Base-by-base conservation (phyloP, 2,797 vertebrate species). In the Falco naumanni region DNA sequence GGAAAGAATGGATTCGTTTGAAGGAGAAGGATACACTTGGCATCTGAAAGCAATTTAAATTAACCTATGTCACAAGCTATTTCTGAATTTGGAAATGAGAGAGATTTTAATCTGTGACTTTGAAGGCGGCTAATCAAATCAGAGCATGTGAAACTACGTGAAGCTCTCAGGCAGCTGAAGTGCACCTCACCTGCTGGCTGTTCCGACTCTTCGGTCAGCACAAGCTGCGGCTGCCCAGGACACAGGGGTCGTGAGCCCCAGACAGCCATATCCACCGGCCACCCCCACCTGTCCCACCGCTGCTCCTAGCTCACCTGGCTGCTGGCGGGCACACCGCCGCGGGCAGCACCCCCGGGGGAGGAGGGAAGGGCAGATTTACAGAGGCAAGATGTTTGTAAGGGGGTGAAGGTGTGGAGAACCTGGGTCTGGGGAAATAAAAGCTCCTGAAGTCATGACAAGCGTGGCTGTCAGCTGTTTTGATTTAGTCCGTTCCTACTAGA, bases 11-110 rank as follows among this genome's bases (percentile, higher is more conserved):
- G 14, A 80, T 90, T 89, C 95, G 29, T 86, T 86, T 80, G 68
- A 87, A 93, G 56, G 15, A 94, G 53, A 24, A 95, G 56, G 39
- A 79, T 43, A n/a, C n/a, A 87, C 72, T 5, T 74, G 53, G 26
- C 85, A 94, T 84, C 64, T 79, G 80, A 88, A 34, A 93, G 51
- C 77, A 92, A 90, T 95, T 96, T 82, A 79, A 91, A 90, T 66
- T 79, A 71, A 94, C 89, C 83, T 91, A 60, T 72, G 83, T 47
- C 74, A 84, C 43, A 84, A 89, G 65, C 66, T 64, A 26, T 69
- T 93, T 61, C 89, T 57, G 60, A 68, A 65, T 66, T 64, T 74
- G 66, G 61, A 89, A 95, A 76, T 51, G 20, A 33, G 39, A 43
- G 81, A 72, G 61, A 84, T 79, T 90, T 87, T 93, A 69, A 76